A percentile compares a stretch with the other conserved stretches of the same genome.
Conservation (phyloP, 1,140 invertebrate genomes). For the Theocolax elegans region DNA sequence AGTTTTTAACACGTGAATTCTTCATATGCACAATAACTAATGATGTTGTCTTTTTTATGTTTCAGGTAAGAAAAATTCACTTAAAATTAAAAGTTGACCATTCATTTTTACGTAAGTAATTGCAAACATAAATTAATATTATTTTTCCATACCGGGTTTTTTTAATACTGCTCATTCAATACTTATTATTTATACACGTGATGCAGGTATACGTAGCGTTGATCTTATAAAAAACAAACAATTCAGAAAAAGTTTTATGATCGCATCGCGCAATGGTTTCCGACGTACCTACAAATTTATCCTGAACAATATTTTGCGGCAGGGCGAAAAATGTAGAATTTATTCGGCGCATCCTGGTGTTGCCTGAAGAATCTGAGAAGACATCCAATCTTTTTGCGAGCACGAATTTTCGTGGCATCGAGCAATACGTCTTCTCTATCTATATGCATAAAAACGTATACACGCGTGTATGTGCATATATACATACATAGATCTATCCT, state of each 20-base stretch:
- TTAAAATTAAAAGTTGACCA: too few relatives aligned
- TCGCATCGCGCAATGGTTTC: neutral
- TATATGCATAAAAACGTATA: neutral
- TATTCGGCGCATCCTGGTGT: neutral
- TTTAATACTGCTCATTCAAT: too few relatives aligned
- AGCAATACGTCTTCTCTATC: conserved; percentile 1
- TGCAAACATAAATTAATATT: too few relatives aligned
- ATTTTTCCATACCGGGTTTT: too few relatives aligned
- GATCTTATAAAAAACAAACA: too few relatives aligned
- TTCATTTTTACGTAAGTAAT: too few relatives aligned
- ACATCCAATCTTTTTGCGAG: conserved; percentile 27
- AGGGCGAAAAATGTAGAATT: conserved; percentile 26
- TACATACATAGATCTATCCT: neutral
- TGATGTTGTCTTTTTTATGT: too few relatives aligned
- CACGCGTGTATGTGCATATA: neutral
- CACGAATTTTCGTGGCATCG: conserved; percentile 15
- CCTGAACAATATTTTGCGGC: neutral
- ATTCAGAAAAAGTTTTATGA: neutral
- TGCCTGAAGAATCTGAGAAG: neutral
- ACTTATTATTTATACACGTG: too few relatives aligned
- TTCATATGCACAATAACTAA: too few relatives aligned
- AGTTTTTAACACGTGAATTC: too few relatives aligned
- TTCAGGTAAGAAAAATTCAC: too few relatives aligned
- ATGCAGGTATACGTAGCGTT: too few relatives aligned
- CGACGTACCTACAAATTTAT: neutral